Evolutionary conservation across 2,113 vertebrate genomes (phyloP).

Genomic region (Eudorcas thomsonii): DNA sequence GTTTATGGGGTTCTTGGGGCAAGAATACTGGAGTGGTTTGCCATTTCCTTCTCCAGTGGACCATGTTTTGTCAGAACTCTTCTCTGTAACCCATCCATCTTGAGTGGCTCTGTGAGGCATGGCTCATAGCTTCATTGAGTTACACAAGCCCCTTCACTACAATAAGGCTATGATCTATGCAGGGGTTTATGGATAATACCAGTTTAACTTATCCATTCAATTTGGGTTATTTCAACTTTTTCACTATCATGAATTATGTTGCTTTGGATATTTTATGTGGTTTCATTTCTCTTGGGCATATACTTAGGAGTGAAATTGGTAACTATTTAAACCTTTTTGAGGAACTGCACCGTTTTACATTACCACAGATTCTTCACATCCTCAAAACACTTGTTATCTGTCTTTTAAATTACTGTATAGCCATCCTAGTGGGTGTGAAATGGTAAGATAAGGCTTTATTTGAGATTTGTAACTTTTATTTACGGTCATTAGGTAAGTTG

Average conservation of each 20-base stretch:
- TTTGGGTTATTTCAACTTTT: constrained; percentile 10
- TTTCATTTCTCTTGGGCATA: background rate
- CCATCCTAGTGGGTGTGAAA: background rate
- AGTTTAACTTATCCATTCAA: constrained; percentile 12
- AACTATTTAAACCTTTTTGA: background rate
- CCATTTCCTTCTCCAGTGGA: background rate
- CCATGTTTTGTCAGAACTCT: background rate
- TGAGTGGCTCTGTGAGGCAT: background rate
- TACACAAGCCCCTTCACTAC: background rate
- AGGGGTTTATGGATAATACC: background rate
- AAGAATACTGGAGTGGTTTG: background rate
- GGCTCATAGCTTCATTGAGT: background rate
- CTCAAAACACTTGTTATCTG: background rate
- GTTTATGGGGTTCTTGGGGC: background rate
- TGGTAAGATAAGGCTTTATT: background rate
- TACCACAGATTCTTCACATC: background rate
- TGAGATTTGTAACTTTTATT: constrained; percentile 16
- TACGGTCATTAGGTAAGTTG: constrained; percentile 32
- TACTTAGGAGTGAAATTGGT: background rate
- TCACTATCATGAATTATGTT: background rate
- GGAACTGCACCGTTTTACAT: background rate
- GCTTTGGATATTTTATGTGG: background rate
- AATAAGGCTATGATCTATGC: background rate
- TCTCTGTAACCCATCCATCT: background rate
- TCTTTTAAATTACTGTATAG: background rate